A percentile compares a stretch with the other conserved stretches of the same genome.
Evolutionary conservation across 2,113 vertebrate species (phyloP).

Genomic region (Felis chaus): DNA sequence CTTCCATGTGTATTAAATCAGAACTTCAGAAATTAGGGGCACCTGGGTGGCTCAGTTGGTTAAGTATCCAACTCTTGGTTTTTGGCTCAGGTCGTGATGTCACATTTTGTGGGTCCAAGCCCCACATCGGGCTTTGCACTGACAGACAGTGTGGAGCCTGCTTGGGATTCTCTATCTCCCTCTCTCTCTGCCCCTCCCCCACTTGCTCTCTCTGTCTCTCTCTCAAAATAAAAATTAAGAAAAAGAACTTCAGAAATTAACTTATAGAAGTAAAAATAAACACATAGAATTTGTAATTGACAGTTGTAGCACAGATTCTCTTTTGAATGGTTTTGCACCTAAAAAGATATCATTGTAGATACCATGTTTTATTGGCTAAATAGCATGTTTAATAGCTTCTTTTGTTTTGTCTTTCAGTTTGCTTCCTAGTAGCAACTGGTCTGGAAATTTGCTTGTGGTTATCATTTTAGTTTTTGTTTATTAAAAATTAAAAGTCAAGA

Average conservation of each 20-base stretch:
- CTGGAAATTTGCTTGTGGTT: not conserved
- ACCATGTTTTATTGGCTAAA: not conserved
- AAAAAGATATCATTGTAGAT: not conserved
- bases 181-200: too few species aligned
- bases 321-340: not conserved
- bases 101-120: too few species aligned
- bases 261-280: not conserved
- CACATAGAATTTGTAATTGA: not conserved
- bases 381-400: too few species aligned
- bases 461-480: constrained; percentile 39
- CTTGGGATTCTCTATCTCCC: too few species aligned
- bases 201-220: too few species aligned
- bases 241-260: not conserved
- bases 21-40: not conserved
- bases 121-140: too few species aligned
- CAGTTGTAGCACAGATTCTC: not conserved
- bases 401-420: not conserved
- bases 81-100: too few species aligned
- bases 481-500: not conserved
- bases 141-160: too few species aligned
- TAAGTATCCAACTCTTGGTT: too few species aligned
- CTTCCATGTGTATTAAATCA: not conserved
- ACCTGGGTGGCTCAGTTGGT: too few species aligned
- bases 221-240: too few species aligned
- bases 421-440: not conserved